Conservation (phyloP, 2,797 vertebrate genomes). For the Paratrypauchen microcephalus region DNA sequence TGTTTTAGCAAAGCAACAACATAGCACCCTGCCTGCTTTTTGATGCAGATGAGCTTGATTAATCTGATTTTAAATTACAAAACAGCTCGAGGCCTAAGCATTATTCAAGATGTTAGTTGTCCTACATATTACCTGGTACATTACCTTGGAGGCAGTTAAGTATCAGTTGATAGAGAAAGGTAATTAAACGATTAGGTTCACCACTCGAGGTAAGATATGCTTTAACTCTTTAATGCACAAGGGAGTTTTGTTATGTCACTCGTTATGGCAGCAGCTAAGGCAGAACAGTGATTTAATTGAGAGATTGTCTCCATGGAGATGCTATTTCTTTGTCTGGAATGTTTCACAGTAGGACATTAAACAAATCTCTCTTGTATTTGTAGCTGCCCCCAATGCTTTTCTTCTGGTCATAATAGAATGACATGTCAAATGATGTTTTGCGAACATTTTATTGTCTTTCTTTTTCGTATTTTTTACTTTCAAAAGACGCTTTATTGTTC, state of each 20-base stretch:
- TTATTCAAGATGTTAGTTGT: not conserved
- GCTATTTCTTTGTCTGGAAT: too few relatives aligned
- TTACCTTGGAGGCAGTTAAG: not conserved
- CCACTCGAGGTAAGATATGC: not conserved
- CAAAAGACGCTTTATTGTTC: too few relatives aligned
- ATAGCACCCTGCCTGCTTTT: not conserved
- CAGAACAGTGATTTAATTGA: not conserved
- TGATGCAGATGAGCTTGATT: not conserved
- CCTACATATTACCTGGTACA: not conserved
- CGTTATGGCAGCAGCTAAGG: not conserved
- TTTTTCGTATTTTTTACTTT: too few relatives aligned
- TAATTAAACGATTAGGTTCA: conserved; percentile 1
- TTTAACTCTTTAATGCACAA: not conserved
- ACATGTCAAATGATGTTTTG: too few relatives aligned
- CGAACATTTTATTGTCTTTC: too few relatives aligned
- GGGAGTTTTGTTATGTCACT: not conserved
- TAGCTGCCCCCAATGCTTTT: too few relatives aligned
- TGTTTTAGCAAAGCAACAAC: not conserved
- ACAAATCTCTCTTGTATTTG: too few relatives aligned
- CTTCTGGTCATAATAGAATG: too few relatives aligned
- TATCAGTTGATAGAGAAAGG: not conserved
- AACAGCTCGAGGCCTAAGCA: not conserved
- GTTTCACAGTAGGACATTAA: too few relatives aligned
- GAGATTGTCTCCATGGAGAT: not conserved
- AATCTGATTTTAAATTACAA: not conserved